Evolutionary conservation across 2,888 invertebrate species (phyloP).

Genomic region (Crematogaster levior): DNA sequence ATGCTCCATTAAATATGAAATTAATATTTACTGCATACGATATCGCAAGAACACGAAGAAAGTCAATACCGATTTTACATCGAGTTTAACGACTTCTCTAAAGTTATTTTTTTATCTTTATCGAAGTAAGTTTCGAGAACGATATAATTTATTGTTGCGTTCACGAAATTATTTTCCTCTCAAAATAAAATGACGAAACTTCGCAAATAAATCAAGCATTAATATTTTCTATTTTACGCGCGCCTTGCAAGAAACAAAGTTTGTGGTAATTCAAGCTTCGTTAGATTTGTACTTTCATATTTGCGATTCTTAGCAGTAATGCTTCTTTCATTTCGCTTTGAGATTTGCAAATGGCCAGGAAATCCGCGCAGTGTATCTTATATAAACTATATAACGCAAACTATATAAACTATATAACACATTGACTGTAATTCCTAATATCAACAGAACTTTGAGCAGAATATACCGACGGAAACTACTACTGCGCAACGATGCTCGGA

Average conservation of each 20-base stretch:
- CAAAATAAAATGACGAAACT: slow-evolving; percentile 12
- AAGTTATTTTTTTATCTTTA: slow-evolving; percentile 16
- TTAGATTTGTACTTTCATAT: slow-evolving; percentile 30
- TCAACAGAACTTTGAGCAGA: slow-evolving; percentile 39
- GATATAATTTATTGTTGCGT: slow-evolving; percentile 31
- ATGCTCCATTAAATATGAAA: slow-evolving; percentile 3
- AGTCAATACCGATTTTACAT: slow-evolving; percentile 10
- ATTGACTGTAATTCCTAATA: slow-evolving; percentile 52
- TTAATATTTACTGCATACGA: not conserved
- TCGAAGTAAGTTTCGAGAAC: not conserved
- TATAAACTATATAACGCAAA: too few species aligned
- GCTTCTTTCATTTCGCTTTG: slow-evolving; percentile 46
- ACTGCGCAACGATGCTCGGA: slow-evolving; percentile 45
- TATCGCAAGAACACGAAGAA: not conserved
- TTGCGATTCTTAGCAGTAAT: slow-evolving; percentile 40
- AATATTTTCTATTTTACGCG: slow-evolving; percentile 33
- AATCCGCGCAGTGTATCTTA: slow-evolving; percentile 40
- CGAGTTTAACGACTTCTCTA: slow-evolving; percentile 10
- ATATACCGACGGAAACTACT: slow-evolving; percentile 31
- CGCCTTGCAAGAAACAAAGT: not conserved
- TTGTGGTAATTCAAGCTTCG: not conserved
- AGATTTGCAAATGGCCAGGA: slow-evolving; percentile 21
- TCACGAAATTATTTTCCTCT: slow-evolving; percentile 6
- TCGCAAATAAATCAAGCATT: slow-evolving; percentile 37
- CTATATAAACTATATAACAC: slow-evolving; percentile 49